phyloP scores from a whole-genome alignment of 2,797 vertebrate species.

The Rhodeus uyekii region DNA sequence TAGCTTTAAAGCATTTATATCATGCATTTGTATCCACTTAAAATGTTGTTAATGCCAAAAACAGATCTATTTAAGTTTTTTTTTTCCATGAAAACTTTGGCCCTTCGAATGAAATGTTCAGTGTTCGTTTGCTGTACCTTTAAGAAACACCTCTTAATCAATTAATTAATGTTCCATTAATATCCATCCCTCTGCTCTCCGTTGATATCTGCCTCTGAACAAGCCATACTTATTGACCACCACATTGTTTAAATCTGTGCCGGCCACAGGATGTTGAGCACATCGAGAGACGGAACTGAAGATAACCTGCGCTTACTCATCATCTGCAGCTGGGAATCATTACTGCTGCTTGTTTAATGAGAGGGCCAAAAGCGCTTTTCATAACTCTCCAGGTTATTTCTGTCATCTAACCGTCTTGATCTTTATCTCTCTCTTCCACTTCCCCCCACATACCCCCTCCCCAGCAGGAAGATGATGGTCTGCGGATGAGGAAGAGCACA shows the following conservation, averaged over 20 bases:
- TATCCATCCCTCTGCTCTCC: neutral
- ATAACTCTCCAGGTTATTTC: conserved; percentile 24
- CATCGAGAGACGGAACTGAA: neutral
- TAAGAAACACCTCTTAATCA: neutral
- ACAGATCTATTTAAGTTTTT: neutral
- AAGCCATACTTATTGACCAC: neutral
- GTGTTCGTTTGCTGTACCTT: neutral
- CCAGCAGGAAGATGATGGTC: conserved; percentile 89
- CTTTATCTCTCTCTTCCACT: conserved; percentile 4
- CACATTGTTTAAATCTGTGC: conserved; percentile 13
- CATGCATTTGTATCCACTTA: neutral
- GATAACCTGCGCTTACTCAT: conserved; percentile 1
- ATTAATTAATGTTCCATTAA: neutral
- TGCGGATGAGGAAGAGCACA: conserved; percentile 91
- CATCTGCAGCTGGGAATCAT: conserved; percentile 16
- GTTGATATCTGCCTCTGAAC: neutral
- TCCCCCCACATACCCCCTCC: neutral
- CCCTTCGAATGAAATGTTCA: neutral
- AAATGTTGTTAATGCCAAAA: neutral
- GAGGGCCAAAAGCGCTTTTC: conserved; percentile 10
- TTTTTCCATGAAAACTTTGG: neutral
- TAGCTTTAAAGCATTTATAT: neutral
- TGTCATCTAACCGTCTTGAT: neutral
- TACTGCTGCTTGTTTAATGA: conserved; percentile 25
- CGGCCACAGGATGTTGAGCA: conserved; percentile 1